phyloP scores from a whole-genome alignment of 2,888 invertebrate species.

The Dolomedes plantarius region DNA sequence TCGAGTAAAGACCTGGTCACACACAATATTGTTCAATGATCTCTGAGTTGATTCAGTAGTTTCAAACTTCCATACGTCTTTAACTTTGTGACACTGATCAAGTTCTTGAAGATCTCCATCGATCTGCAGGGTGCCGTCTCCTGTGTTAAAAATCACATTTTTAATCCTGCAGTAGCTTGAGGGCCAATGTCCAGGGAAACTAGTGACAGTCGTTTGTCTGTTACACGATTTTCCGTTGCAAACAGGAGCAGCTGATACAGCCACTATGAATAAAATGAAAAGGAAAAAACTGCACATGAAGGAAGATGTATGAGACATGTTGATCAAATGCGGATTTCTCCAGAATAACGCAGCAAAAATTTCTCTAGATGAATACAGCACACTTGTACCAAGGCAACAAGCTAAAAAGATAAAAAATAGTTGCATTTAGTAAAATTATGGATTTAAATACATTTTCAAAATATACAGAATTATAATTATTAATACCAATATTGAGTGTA shows the following conservation, averaged over 20 bases:
- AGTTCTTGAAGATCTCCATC: slow-evolving; percentile 48
- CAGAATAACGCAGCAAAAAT: not conserved
- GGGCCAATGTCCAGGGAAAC: slow-evolving; percentile 72
- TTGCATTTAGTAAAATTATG: not conserved
- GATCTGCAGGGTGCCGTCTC: slow-evolving; percentile 38
- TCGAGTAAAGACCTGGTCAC: slow-evolving; percentile 73
- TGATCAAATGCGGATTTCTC: not conserved
- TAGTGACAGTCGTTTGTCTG: slow-evolving; percentile 27
- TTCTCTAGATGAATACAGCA: slow-evolving; percentile 2
- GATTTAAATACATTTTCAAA: no score
- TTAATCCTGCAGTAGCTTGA: slow-evolving; percentile 68
- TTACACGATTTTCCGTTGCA: slow-evolving; percentile 48
- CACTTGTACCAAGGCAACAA: slow-evolving; percentile 9
- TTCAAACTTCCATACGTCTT: slow-evolving; percentile 70
- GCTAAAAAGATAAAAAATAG: not conserved
- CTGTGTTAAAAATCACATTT: slow-evolving; percentile 66
- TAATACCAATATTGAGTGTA: no score
- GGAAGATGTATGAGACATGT: slow-evolving; percentile 11
- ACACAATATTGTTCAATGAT: slow-evolving; percentile 59
- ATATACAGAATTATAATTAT: no score
- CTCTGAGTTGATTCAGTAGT: slow-evolving; percentile 15
- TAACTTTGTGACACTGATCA: slow-evolving; percentile 63
- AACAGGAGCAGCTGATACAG: slow-evolving; percentile 47
- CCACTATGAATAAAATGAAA: slow-evolving; percentile 27
- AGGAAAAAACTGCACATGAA: slow-evolving; percentile 7